A percentile compares a stretch with the other conserved stretches of the same genome.
Evolutionary conservation across 2,797 vertebrate species (phyloP).

Genomic region (Coilia nasus): DNA sequence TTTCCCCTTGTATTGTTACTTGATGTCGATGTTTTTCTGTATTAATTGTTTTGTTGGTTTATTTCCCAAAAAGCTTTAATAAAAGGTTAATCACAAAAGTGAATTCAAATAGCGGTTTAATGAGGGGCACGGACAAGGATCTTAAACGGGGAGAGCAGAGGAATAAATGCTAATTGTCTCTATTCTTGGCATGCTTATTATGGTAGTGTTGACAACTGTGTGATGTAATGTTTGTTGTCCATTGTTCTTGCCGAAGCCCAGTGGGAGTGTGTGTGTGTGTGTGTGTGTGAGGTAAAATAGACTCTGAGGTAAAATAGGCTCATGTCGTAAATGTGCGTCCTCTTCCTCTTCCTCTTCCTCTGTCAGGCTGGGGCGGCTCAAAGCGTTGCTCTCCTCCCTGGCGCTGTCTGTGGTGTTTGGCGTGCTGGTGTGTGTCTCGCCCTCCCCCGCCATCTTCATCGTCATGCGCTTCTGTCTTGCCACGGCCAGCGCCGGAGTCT

Average conservation of each 20-base stretch:
- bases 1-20: too few relatives aligned
- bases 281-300: background rate
- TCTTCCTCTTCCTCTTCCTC: slow-evolving; percentile 9
- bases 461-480: slow-evolving; percentile 86
- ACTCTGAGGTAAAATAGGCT: background rate
- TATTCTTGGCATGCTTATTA: background rate
- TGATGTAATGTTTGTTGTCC: background rate
- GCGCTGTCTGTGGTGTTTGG: slow-evolving; percentile 85
- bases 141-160: background rate
- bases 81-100: too few relatives aligned
- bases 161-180: background rate
- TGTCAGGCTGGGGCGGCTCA: slow-evolving; percentile 80
- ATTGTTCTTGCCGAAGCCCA: background rate
- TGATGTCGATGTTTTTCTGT: too few relatives aligned
- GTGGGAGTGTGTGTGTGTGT: background rate
- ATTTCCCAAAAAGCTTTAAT: too few relatives aligned
- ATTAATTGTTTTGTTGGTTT: too few relatives aligned
- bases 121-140: background rate
- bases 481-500: slow-evolving; percentile 79
- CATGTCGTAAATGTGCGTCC: background rate
- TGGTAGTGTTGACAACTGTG: background rate
- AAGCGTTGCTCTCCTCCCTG: slow-evolving; percentile 81
- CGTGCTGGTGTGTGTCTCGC: slow-evolving; percentile 83
- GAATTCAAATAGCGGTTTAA: background rate
- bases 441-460: slow-evolving; percentile 83